phyloP scores from a whole-genome alignment of 1,140 invertebrate genomes.

The Streblospio benedicti region DNA sequence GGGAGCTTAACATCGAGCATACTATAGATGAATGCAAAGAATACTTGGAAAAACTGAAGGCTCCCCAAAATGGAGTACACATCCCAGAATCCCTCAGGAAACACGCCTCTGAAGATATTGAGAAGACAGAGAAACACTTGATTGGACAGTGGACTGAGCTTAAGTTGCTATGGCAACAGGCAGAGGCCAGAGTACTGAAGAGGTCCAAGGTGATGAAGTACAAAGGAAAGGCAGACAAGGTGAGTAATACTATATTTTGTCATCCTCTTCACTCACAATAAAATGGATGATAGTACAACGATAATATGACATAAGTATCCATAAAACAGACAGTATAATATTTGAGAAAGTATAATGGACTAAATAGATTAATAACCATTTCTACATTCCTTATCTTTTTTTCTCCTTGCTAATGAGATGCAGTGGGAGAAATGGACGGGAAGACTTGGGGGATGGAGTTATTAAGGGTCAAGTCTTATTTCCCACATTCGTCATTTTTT shows the following conservation, averaged over 20 bases:
- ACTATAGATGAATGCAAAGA: neutral
- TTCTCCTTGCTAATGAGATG: neutral
- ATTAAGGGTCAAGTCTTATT: no score
- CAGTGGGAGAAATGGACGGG: no score
- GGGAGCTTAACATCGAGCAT: conserved; percentile 1
- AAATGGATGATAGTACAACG: neutral
- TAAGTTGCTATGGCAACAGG: neutral
- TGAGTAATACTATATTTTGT: neutral
- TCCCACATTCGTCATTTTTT: no score
- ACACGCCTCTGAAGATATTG: neutral
- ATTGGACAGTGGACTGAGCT: neutral
- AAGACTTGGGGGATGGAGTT: no score
- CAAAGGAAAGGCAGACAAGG: neutral
- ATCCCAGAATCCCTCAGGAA: neutral
- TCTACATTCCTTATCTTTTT: neutral
- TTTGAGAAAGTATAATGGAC: neutral
- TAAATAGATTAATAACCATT: neutral
- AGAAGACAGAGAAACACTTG: neutral
- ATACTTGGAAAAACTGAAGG: neutral
- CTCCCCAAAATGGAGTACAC: conserved; percentile 1
- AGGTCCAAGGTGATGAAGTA: neutral
- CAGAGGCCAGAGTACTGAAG: neutral
- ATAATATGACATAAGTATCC: neutral
- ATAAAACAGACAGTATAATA: neutral
- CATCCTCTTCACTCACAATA: neutral